Evolutionary conservation across 2,797 vertebrate genomes (phyloP).

Genomic region (Muscicapa comitata): DNA sequence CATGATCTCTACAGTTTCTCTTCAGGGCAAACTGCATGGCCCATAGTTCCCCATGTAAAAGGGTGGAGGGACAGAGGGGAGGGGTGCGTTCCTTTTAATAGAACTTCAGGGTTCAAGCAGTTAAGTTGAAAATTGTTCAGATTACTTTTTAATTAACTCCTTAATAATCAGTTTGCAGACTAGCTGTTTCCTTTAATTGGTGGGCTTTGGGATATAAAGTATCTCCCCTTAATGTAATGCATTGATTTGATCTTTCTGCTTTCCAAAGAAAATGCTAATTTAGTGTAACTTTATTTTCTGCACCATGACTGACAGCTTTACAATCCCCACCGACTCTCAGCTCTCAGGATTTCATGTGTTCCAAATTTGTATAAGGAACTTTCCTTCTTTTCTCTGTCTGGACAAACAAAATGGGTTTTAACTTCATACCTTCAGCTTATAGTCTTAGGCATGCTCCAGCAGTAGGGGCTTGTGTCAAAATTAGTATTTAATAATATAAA

Average conservation of each 20-base stretch:
- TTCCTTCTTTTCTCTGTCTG: background rate
- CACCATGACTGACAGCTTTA: background rate
- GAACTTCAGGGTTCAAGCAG: background rate
- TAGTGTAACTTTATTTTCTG: background rate
- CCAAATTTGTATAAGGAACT: background rate
- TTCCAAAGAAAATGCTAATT: background rate
- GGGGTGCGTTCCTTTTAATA: rapidly evolving
- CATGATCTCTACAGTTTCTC: background rate
- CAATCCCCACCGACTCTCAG: background rate
- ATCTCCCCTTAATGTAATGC: background rate
- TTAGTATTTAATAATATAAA: background rate
- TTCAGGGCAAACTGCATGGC: background rate
- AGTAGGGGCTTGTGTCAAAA: background rate
- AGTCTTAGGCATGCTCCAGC: background rate
- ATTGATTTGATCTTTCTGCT: background rate
- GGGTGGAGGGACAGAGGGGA: too few species aligned
- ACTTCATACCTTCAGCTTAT: background rate
- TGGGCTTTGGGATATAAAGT: background rate
- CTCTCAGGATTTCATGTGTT: background rate
- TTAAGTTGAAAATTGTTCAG: background rate
- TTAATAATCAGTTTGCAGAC: background rate
- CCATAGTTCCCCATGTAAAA: background rate
- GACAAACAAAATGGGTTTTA: background rate
- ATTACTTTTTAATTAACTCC: background rate
- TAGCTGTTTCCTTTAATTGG: too few species aligned